Evolutionary conservation across 64 coral and sea anemone genomes (phyloP).

Genomic region (Porites australiensis): DNA sequence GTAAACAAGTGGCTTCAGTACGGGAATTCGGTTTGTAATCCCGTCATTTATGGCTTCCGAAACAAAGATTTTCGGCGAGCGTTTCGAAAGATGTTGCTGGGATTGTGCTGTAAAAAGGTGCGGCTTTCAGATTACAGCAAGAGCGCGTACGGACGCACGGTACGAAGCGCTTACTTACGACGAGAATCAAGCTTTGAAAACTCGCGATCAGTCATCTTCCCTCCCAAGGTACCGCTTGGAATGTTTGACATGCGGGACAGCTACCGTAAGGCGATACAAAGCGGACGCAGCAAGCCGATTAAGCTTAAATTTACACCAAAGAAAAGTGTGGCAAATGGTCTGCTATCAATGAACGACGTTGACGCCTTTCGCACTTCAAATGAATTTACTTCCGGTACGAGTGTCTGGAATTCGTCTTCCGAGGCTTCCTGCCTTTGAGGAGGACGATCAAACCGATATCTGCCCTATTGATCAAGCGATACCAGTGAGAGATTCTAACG

Average conservation of each 20-base stretch:
- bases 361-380: slow-evolving; percentile 25
- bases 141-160: slow-evolving; percentile 47
- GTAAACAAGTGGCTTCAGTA: slow-evolving; percentile 78
- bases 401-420: too few relatives aligned
- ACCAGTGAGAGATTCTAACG: not conserved
- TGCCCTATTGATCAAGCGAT: not conserved
- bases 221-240: not conserved
- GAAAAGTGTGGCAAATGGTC: not conserved
- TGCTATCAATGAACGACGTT: slow-evolving; percentile 53
- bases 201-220: slow-evolving; percentile 67
- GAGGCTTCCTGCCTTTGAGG: too few relatives aligned
- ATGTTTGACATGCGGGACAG: too few relatives aligned
- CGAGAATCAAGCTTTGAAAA: slow-evolving; percentile 31
- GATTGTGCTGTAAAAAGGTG: slow-evolving; percentile 43
- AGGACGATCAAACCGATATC: not conserved
- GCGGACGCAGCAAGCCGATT: too few relatives aligned
- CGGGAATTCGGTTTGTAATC: slow-evolving; percentile 81
- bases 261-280: too few relatives aligned
- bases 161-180: too few relatives aligned
- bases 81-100: slow-evolving; percentile 75
- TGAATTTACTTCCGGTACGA: too few relatives aligned
- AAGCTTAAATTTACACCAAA: too few relatives aligned
- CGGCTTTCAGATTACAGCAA: slow-evolving; percentile 31
- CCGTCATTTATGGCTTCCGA: slow-evolving; percentile 82
- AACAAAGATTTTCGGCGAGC: slow-evolving; percentile 81